Conservation (phyloP, 2,888 invertebrate species). For the Clunio marinus region DNA sequence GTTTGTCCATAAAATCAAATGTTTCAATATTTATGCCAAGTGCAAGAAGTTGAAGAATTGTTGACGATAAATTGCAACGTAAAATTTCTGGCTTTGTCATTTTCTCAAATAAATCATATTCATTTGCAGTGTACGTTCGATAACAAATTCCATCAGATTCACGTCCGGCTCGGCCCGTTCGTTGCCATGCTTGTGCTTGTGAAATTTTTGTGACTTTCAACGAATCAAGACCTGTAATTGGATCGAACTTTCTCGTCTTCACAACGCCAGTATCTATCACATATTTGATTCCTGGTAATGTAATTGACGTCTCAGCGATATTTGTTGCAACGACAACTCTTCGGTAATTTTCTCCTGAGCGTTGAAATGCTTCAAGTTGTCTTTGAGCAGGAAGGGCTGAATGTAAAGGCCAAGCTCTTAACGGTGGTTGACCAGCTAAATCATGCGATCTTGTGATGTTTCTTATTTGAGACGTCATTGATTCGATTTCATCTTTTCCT, state of each 20-base stretch:
- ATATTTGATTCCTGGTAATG: slow-evolving; percentile 85
- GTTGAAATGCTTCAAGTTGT: slow-evolving; percentile 81
- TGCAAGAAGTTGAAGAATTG: slow-evolving; percentile 75
- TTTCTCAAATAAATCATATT: slow-evolving; percentile 66
- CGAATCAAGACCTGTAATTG: slow-evolving; percentile 76
- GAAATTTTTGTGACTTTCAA: slow-evolving; percentile 77
- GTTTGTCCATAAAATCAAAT: slow-evolving; percentile 89
- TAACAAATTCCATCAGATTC: slow-evolving; percentile 82
- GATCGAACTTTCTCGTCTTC: slow-evolving; percentile 78
- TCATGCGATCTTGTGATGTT: slow-evolving; percentile 63
- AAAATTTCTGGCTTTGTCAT: slow-evolving; percentile 85
- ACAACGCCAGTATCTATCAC: slow-evolving; percentile 91
- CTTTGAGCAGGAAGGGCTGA: slow-evolving; percentile 82
- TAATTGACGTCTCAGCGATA: slow-evolving; percentile 96
- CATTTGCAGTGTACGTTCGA: slow-evolving; percentile 74
- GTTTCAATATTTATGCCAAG: slow-evolving; percentile 74
- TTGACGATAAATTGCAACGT: slow-evolving; percentile 57
- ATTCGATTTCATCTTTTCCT: slow-evolving; percentile 95
- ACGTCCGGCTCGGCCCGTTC: slow-evolving; percentile 88
- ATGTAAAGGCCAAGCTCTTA: slow-evolving; percentile 83
- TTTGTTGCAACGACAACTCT: slow-evolving; percentile 95
- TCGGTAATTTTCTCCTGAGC: slow-evolving; percentile 66
- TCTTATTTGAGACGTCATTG: slow-evolving; percentile 69
- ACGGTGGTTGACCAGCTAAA: slow-evolving; percentile 57
- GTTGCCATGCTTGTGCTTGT: slow-evolving; percentile 89